Evolutionary conservation across 2,797 vertebrate genomes (phyloP).

Genomic region (Cephalopachus bancanus): DNA sequence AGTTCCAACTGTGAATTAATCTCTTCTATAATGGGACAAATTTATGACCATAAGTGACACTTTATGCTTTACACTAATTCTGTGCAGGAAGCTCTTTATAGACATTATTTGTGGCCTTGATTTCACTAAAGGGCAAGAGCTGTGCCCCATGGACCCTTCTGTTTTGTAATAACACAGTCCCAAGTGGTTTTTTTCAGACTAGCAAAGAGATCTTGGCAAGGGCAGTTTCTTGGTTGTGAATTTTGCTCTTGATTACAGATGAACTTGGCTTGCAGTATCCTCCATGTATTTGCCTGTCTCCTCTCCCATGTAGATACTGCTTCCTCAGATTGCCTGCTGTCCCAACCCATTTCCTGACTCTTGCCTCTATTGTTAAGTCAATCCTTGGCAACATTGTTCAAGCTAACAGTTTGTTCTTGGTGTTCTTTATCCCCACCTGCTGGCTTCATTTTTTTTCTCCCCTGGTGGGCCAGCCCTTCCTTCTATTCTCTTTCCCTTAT

Average conservation of each 20-base stretch:
- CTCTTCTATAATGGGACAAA: neutral
- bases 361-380: neutral
- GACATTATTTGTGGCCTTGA: constrained; percentile 45
- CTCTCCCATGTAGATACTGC: neutral
- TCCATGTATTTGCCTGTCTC: neutral
- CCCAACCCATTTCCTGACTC: neutral
- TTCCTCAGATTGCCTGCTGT: neutral
- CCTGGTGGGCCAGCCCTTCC: neutral
- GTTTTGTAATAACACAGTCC: constrained; percentile 32
- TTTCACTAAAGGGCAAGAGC: constrained; percentile 15
- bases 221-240: neutral
- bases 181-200: constrained; percentile 57
- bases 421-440: neutral
- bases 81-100: constrained; percentile 20
- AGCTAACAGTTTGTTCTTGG: neutral
- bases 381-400: constrained; percentile 47
- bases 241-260: neutral
- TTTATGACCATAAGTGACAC: neutral
- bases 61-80: constrained; percentile 28
- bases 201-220: constrained; percentile 20
- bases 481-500: neutral
- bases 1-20: constrained; percentile 26
- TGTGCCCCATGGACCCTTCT: neutral
- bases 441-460: neutral
- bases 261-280: neutral